Percentiles rank a stretch among this genome's conserved stretches.
Conservation (phyloP, 2,113 vertebrate genomes). For the Equus przewalskii region DNA sequence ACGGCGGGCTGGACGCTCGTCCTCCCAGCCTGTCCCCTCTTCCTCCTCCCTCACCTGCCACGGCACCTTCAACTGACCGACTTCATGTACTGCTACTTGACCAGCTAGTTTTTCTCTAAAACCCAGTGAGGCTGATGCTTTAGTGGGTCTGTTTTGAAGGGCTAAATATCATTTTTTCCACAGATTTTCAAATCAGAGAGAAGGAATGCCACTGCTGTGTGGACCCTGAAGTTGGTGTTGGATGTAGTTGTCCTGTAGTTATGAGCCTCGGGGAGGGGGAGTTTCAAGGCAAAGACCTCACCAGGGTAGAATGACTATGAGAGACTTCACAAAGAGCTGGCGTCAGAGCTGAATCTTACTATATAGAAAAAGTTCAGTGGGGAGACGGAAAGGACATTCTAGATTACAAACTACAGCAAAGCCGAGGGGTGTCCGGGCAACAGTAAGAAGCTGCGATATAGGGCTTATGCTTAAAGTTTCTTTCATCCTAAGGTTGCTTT, state of each 20-base stretch:
- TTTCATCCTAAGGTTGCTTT: not conserved
- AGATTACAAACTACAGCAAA: not conserved
- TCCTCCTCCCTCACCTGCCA: not conserved
- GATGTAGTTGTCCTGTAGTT: not conserved
- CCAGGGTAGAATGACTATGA: not conserved
- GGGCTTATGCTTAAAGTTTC: not conserved
- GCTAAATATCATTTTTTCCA: not conserved
- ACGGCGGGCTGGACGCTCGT: fast-evolving
- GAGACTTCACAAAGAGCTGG: not conserved
- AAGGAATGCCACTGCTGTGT: not conserved
- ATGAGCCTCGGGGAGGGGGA: not conserved
- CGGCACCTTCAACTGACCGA: not conserved
- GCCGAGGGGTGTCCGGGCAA: not conserved
- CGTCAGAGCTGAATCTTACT: not conserved
- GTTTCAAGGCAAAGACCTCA: not conserved
- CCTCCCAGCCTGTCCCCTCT: not conserved
- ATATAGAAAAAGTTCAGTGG: not conserved
- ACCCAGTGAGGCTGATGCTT: not conserved
- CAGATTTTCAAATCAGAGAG: not conserved
- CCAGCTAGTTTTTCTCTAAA: not conserved
- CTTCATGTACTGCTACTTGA: not conserved
- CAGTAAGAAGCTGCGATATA: not conserved
- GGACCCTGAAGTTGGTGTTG: not conserved
- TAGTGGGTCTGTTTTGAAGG: not conserved
- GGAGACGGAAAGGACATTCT: not conserved